Evolutionary conservation across 2,113 vertebrate genomes (phyloP).

Genomic region (Silurus meridionalis): DNA sequence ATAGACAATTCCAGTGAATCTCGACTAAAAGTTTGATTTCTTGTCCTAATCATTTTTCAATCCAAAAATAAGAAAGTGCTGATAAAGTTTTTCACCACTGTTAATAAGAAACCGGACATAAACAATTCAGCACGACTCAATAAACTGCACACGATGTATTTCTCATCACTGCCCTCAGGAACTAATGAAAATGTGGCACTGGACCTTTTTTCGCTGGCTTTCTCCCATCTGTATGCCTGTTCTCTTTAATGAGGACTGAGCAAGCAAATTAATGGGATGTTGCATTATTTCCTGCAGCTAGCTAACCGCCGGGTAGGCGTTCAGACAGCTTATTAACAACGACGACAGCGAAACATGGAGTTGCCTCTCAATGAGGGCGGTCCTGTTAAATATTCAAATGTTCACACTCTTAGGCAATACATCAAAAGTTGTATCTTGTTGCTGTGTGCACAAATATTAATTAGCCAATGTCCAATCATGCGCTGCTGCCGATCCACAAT

Average conservation of each 20-base stretch:
- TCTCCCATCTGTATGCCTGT: not conserved
- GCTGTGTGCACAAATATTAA: not conserved
- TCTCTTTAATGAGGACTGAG: constrained; percentile 30
- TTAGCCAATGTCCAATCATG: not conserved
- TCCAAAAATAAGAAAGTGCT: not conserved
- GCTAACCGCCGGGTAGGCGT: not conserved
- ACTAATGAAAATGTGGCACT: not conserved
- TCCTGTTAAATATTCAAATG: constrained; percentile 3
- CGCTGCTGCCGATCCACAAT: not conserved
- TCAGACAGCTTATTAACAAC: constrained; percentile 33
- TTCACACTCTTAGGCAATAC: not conserved
- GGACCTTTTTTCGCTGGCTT: not conserved
- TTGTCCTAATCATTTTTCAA: not conserved
- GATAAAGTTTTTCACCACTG: not conserved
- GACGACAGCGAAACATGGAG: not conserved
- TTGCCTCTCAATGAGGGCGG: not conserved
- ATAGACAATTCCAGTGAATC: not conserved
- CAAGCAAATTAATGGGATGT: not conserved
- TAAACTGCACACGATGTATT: not conserved
- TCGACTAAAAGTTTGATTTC: not conserved
- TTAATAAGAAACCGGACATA: not conserved
- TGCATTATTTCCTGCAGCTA: not conserved
- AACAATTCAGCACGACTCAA: not conserved
- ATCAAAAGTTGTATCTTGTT: not conserved
- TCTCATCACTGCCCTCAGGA: not conserved